Evolutionary conservation across 2,113 vertebrate species (phyloP).

Genomic region (Peromyscus maniculatus): DNA sequence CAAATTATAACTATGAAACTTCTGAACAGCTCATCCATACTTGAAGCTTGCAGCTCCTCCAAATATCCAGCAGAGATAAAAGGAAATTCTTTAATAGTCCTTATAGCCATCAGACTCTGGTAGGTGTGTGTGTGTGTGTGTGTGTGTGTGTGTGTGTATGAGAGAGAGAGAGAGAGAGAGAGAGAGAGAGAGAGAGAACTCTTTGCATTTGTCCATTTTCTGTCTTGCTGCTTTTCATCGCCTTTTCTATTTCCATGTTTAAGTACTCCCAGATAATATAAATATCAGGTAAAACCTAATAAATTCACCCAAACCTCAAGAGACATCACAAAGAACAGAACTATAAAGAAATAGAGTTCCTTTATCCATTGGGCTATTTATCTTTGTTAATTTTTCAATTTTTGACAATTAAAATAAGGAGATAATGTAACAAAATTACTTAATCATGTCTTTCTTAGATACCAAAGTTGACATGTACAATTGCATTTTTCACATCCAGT

Average conservation of each 20-base stretch:
- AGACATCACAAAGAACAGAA: background rate
- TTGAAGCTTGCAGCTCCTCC: background rate
- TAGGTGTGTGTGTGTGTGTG: background rate
- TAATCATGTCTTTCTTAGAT: background rate
- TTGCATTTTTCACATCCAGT: background rate
- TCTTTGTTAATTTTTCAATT: background rate
- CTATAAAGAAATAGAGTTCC: background rate
- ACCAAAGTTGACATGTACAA: background rate
- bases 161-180: background rate
- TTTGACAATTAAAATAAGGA: background rate
- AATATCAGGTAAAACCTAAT: background rate
- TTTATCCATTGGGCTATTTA: background rate
- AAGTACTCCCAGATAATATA: background rate
- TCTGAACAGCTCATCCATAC: background rate
- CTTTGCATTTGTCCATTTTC: background rate
- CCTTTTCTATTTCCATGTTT: background rate
- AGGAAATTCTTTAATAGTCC: background rate
- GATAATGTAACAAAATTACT: constrained; percentile 4
- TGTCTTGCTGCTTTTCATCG: background rate
- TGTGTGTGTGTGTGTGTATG: background rate
- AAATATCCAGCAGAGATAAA: background rate
- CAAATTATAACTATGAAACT: background rate
- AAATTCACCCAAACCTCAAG: background rate
- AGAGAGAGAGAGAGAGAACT: rapidly evolving
- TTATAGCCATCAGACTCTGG: background rate